Percentiles rank a stretch among this genome's conserved stretches.
phyloP scores from a whole-genome alignment of 2,113 vertebrate species.

The Myiagra hebetior region DNA sequence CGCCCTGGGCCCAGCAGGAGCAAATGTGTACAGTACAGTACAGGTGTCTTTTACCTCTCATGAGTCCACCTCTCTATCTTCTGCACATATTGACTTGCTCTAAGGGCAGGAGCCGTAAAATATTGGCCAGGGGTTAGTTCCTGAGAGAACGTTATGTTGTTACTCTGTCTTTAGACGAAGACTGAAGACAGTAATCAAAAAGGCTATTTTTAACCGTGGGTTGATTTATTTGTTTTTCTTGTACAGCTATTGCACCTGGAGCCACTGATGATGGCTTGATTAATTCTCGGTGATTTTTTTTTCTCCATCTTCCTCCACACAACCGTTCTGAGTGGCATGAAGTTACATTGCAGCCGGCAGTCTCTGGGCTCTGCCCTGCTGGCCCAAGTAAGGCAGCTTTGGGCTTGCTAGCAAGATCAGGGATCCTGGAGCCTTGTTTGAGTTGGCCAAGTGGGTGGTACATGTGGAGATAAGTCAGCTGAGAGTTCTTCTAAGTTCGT shows the following conservation, averaged over 20 bases:
- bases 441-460: neutral
- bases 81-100: constrained; percentile 3
- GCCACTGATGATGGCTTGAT: constrained; percentile 51
- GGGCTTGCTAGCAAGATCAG: fast-evolving
- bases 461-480: neutral
- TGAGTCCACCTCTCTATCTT: neutral
- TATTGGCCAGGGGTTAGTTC: constrained; percentile 46
- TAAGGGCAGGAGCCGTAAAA: constrained; percentile 45
- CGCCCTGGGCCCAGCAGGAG: neutral
- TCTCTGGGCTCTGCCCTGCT: neutral
- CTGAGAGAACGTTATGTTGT: constrained; percentile 18
- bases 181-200: constrained; percentile 63
- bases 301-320: neutral
- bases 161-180: constrained; percentile 7
- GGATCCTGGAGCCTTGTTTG: neutral
- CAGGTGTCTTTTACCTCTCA: neutral
- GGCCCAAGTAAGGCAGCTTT: neutral
- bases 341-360: neutral
- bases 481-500: neutral
- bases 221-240: constrained; percentile 64
- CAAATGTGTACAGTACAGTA: fast-evolving
- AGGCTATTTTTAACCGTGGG: constrained; percentile 53
- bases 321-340: neutral
- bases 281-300: constrained; percentile 6
- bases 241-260: constrained; percentile 37